Evolutionary conservation across 2,888 invertebrate species (phyloP), one percentile per base, ranked within the genome.

Genomic region (Lepas anatifera): DNA sequence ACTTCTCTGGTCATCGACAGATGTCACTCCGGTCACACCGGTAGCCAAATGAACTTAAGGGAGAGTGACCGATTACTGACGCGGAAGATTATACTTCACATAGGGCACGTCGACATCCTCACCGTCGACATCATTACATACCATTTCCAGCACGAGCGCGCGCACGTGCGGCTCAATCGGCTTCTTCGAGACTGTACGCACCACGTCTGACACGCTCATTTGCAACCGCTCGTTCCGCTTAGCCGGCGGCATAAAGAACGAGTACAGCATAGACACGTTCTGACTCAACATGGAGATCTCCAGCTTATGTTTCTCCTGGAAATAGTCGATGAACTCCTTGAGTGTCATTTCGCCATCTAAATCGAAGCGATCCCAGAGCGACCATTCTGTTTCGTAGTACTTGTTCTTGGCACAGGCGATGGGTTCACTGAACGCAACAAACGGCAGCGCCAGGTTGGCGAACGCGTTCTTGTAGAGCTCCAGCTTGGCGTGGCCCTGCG

Each of bases 91-190:
- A 81, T 97, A 97, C 76, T 92, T 89, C 71, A 99, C 95, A 81
- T 98, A 99, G 68, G 99, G 99, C 75, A 98, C 96, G 81, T 99
- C 99, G 41, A 99, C 94, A 81, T 99, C 99, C 77, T 94, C 91
- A 52, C 93, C 97, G 71, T 90, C 89, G 25, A 84, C 85, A 80
- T 97, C 94, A 79, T 96, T 95, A 82, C 97, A 96, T 83, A 97
- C 97, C 76, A 98, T 84, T 82, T 99, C 99, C 79, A 99, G 92
- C 37, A 99, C 98, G 70, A 99, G 83, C 10, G 97, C 95, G 75
- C 86, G 87, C 70, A 96, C 95, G 78, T 97, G 92, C 0, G 90
- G 85, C 77, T 97, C 96, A 71, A 98, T 85, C 78, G 87, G 89
- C 81, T 91, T 92, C 84, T 95, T 97, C 7, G 97, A 95, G 1